phyloP scores from a whole-genome alignment of 2,113 vertebrate genomes.

The Epinephelus lanceolatus region DNA sequence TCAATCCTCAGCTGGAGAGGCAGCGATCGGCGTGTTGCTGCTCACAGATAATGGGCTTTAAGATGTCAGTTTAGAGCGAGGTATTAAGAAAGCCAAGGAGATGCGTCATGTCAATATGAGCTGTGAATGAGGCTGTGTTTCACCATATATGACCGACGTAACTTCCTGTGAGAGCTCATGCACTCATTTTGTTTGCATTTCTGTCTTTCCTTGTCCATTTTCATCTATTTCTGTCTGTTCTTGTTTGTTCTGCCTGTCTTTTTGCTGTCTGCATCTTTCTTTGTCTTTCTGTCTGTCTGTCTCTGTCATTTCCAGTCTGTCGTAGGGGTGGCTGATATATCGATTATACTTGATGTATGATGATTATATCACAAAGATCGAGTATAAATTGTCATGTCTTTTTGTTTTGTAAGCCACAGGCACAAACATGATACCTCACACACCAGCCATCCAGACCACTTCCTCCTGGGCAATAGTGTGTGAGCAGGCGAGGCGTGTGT shows the following conservation, averaged over 20 bases:
- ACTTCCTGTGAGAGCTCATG: not conserved
- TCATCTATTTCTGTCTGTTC: not conserved
- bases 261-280: not conserved
- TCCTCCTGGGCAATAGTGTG: too few relatives aligned
- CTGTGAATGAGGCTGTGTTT: not conserved
- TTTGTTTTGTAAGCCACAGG: too few relatives aligned
- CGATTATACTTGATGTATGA: too few relatives aligned
- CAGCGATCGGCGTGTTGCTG: slow-evolving; percentile 31
- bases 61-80: slow-evolving; percentile 29
- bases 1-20: slow-evolving; percentile 33
- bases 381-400: too few relatives aligned
- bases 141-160: not conserved
- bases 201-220: not conserved
- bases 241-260: not conserved
- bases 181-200: not conserved
- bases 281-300: not conserved
- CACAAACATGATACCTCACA: too few relatives aligned
- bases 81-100: slow-evolving; percentile 21
- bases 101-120: slow-evolving; percentile 13
- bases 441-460: too few relatives aligned
- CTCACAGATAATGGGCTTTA: slow-evolving; percentile 54
- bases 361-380: too few relatives aligned
- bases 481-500: too few relatives aligned
- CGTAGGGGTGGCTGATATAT: too few relatives aligned
- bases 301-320: not conserved